Percentiles rank a stretch among this genome's conserved stretches.
Evolutionary conservation across 2,113 vertebrate species (phyloP).

Genomic region (Clupea harengus): DNA sequence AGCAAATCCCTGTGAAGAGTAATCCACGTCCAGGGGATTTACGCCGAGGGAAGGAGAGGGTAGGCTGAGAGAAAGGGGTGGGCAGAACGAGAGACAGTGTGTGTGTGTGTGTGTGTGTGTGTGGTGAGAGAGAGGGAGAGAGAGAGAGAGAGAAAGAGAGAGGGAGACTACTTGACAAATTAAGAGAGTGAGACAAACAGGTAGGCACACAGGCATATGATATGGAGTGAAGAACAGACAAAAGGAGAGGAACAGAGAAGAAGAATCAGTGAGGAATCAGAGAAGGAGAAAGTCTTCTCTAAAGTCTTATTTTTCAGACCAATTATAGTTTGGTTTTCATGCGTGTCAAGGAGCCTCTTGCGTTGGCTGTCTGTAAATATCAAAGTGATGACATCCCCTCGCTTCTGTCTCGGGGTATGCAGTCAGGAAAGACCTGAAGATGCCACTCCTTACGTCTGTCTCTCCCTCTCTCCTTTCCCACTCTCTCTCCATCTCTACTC

Average conservation of each 20-base stretch:
- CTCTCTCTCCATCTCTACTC: neutral
- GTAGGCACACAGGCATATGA: neutral
- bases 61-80: conserved; percentile 35
- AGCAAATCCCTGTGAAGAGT: conserved; percentile 78
- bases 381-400: neutral
- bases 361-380: neutral
- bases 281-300: neutral
- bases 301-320: neutral
- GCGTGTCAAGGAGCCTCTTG: neutral
- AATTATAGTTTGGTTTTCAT: neutral
- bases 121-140: neutral
- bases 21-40: conserved; percentile 85
- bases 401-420: neutral
- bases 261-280: neutral
- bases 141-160: neutral
- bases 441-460: neutral
- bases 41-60: conserved; percentile 26
- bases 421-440: neutral
- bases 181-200: neutral
- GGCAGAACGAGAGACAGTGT: conserved; percentile 29
- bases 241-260: neutral
- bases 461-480: neutral
- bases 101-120: too few species aligned
- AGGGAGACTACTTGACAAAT: too few species aligned
- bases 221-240: neutral